Evolutionary conservation across 1,140 invertebrate genomes (phyloP).

Genomic region (Danaus melanippus): DNA sequence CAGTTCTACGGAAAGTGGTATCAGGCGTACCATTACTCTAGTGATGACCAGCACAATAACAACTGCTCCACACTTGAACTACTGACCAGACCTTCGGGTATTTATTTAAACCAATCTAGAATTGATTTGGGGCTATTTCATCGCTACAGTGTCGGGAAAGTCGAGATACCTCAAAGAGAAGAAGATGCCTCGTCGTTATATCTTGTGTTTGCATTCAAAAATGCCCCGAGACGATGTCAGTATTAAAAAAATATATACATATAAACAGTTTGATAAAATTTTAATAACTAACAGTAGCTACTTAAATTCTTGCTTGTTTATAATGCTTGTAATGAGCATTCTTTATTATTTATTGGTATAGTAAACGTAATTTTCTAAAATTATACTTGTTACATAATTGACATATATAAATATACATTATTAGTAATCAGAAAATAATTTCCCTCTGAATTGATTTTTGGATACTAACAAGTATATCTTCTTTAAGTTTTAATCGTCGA

Average conservation of each 20-base stretch:
- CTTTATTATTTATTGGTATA: too few species aligned
- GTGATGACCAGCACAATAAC: constrained; percentile 41
- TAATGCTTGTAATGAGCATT: too few species aligned
- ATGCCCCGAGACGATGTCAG: constrained; percentile 57
- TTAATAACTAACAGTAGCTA: too few species aligned
- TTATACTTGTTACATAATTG: too few species aligned
- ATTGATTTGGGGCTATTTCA: constrained; percentile 53
- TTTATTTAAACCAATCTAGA: constrained; percentile 53
- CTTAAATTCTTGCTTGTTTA: too few species aligned
- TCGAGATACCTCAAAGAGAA: constrained; percentile 35
- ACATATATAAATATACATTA: too few species aligned
- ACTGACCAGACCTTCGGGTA: constrained; percentile 33
- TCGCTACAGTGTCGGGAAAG: constrained; percentile 44
- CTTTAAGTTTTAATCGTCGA: too few species aligned
- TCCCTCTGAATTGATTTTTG: too few species aligned
- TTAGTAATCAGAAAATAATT: too few species aligned
- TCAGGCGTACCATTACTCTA: constrained; percentile 52
- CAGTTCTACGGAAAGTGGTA: constrained; percentile 59
- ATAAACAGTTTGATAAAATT: too few species aligned
- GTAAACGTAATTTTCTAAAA: too few species aligned
- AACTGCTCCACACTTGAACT: constrained; percentile 51
- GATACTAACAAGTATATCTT: too few species aligned
- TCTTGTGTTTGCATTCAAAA: constrained; percentile 37
- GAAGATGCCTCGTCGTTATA: constrained; percentile 36
- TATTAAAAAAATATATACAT: constrained; percentile 2